Base-by-base conservation (phyloP, 2,888 invertebrate genomes). In the Eristalinus sepulchralis region DNA sequence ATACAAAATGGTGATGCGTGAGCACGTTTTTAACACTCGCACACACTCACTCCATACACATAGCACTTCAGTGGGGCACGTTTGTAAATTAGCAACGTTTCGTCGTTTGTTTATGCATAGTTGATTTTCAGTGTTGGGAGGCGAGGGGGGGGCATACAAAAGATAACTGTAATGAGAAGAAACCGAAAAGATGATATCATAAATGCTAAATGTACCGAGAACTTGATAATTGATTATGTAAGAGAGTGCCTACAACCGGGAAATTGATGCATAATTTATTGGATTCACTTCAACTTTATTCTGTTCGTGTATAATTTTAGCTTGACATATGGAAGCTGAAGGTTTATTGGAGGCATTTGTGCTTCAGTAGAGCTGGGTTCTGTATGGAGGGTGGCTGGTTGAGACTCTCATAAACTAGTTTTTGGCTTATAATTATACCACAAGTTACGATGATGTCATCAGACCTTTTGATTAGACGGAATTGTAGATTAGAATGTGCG, bases 1-100 rank as follows among this genome's bases (percentile, higher is more conserved):
- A 39, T n/a, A 17, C 27, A 33, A n/a, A 53, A 66, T 64, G 64
- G 20, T 47, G 47, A 55, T 20, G 27, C 27, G 36, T 57, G 27
- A 55, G 64, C 39, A 76, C 76, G 76, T 60, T 64, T 55, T 77
- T 27, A 55, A 39, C 27, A 20, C 57, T 11, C 6, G 55, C 55
- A n/a, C 55, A n/a, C n/a, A 55, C n/a, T 53, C 22, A 5, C 36
- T 11, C 27, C 68, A 47, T 47, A 47, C 13, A 31, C 20, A n/a
- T n/a, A n/a, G n/a, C n/a, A 55, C 13, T 33, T 47, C n/a, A 47
- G 17, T 17, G 47, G 47, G 17, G 47, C 47, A 47, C 47, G 47
- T 70, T 10, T 20, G 47, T 71, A 60, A 71, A 62, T 62, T 22
- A 47, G 47, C 9, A 31, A 62, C 33, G 24, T 22, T 22, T 11